Percentiles rank a stretch among this genome's conserved stretches.
These are phyloP conservation scores for Rhinoraja longicauda DNA, from an alignment of 2,797 vertebrate species.

Conservation along the genomic window DNA sequence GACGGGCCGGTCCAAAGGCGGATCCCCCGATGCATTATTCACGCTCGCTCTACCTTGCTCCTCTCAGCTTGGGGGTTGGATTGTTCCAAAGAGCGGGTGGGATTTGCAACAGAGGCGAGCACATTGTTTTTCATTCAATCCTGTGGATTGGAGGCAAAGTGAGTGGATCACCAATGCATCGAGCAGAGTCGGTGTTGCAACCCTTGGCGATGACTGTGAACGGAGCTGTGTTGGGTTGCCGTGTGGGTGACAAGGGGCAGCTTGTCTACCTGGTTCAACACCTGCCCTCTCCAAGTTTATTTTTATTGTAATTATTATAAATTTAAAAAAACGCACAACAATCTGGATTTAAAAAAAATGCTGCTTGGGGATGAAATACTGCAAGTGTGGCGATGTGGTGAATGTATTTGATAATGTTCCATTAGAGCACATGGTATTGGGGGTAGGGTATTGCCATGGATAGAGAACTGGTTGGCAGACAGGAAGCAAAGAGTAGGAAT, in stretches of 20 bases:
- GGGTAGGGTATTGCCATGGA: too few species aligned
- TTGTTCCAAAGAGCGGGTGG: conserved; percentile 50
- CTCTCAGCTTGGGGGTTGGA: conserved; percentile 45
- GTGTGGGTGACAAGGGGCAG: not conserved
- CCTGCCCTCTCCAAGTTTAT: not conserved
- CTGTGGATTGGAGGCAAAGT: conserved; percentile 44
- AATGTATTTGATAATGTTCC: not conserved
- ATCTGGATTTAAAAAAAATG: too few species aligned
- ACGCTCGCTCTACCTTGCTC: too few species aligned
- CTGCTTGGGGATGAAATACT: not conserved
- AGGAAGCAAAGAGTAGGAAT: too few species aligned
- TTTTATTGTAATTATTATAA: too few species aligned
- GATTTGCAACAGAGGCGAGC: conserved; percentile 61
- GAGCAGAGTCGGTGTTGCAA: conserved; percentile 53
- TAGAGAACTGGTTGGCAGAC: too few species aligned
- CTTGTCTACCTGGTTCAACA: not conserved
- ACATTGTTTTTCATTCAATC: conserved; percentile 60
- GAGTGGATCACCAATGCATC: conserved; percentile 32
- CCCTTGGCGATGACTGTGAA: not conserved
- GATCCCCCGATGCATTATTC: too few species aligned
- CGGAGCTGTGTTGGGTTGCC: conserved; percentile 34
- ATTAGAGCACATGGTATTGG: too few species aligned
- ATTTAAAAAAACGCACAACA: too few species aligned
- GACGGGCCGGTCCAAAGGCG: too few species aligned
- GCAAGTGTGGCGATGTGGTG: not conserved